Conservation (phyloP, 2,888 invertebrate genomes). For the Campoplex capitator region DNA sequence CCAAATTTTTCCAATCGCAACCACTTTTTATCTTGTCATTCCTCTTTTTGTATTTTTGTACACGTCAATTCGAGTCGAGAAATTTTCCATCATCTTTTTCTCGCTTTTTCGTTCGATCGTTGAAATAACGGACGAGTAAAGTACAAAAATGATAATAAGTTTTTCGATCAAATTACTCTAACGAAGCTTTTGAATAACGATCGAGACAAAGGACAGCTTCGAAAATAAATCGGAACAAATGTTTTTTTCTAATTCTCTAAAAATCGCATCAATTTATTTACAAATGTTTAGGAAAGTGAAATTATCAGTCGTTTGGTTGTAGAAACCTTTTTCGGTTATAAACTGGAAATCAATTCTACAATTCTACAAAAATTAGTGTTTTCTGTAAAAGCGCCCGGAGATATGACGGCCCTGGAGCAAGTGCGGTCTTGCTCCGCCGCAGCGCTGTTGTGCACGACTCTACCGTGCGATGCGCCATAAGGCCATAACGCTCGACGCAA, state of each 20-base stretch:
- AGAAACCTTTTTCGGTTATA: background rate
- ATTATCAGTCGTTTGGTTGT: background rate
- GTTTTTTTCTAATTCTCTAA: background rate
- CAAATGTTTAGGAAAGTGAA: no score
- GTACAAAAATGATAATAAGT: no score
- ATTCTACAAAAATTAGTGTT: background rate
- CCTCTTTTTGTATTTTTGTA: no score
- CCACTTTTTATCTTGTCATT: no score
- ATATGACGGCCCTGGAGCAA: slow-evolving; percentile 70
- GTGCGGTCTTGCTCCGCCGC: slow-evolving; percentile 68
- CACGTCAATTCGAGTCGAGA: no score
- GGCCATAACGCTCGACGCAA: slow-evolving; percentile 63
- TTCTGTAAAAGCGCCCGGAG: background rate
- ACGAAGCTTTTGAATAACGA: background rate
- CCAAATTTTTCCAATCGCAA: no score
- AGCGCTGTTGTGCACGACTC: slow-evolving; percentile 53
- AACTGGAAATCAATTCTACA: background rate
- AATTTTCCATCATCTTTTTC: no score
- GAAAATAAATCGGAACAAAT: background rate
- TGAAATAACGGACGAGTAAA: no score
- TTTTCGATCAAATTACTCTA: no score
- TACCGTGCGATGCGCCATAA: slow-evolving; percentile 76
- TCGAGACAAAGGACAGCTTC: background rate
- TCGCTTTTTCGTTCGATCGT: no score
- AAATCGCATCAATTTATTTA: no score